Conservation (phyloP, 2,797 vertebrate genomes). For the Geotria australis region DNA sequence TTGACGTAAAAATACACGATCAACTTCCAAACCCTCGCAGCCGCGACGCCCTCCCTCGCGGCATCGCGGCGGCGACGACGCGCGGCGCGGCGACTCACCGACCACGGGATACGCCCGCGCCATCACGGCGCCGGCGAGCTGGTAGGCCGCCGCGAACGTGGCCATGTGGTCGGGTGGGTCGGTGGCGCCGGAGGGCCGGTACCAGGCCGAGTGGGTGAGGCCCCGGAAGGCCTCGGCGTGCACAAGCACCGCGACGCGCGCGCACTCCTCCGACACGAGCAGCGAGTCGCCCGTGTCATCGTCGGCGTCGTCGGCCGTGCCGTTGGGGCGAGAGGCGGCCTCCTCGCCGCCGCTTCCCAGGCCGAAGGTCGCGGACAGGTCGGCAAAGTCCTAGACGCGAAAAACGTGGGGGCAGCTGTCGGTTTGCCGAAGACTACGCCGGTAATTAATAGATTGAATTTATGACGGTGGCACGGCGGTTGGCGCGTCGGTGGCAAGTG, state of each 20-base stretch:
- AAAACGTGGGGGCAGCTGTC: too few relatives aligned
- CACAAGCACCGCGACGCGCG: slow-evolving; percentile 29
- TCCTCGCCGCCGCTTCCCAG: slow-evolving; percentile 17
- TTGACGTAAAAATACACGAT: too few relatives aligned
- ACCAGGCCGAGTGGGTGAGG: slow-evolving; percentile 49
- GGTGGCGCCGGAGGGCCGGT: slow-evolving; percentile 14
- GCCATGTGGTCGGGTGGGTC: slow-evolving; percentile 28
- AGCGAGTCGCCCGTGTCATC: slow-evolving; percentile 7
- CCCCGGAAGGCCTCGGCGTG: slow-evolving; percentile 44
- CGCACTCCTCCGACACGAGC: slow-evolving; percentile 20
- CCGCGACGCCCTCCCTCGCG: too few relatives aligned
- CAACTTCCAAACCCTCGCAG: too few relatives aligned
- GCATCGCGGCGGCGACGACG: too few relatives aligned
- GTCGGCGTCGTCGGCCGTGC: slow-evolving; percentile 11
- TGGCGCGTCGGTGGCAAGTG: too few relatives aligned
- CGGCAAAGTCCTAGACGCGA: slow-evolving; percentile 45
- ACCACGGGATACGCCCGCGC: slow-evolving; percentile 50
- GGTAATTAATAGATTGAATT: too few relatives aligned
- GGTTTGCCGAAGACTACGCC: too few relatives aligned
- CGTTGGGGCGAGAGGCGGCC: too few relatives aligned
- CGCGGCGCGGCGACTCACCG: slow-evolving; percentile 14
- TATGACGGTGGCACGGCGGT: too few relatives aligned
- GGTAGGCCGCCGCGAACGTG: slow-evolving; percentile 46
- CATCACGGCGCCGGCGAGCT: slow-evolving; percentile 41
- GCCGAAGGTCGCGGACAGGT: slow-evolving; percentile 28